phyloP scores from a whole-genome alignment of 2,113 vertebrate species.

The Scartelaos histophorus region DNA sequence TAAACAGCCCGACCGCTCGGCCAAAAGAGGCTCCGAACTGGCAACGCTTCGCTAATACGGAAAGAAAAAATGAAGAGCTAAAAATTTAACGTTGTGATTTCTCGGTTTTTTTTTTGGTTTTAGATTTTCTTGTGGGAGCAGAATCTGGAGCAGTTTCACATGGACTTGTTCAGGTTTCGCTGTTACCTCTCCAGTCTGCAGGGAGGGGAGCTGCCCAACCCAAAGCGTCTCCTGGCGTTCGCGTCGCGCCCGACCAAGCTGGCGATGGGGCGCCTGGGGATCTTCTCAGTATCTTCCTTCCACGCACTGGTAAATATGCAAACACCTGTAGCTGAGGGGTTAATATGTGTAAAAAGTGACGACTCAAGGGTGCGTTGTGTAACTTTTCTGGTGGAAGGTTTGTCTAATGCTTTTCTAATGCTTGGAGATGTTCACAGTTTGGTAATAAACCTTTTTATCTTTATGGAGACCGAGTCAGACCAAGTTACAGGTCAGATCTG shows the following conservation, averaged over 20 bases:
- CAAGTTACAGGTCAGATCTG: too few species aligned
- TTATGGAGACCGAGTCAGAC: too few species aligned
- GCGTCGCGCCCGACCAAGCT: conserved; percentile 93
- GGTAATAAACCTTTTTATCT: too few species aligned
- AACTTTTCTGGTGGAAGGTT: too few species aligned
- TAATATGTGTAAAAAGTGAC: too few species aligned
- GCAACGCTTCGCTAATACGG: conserved; percentile 26
- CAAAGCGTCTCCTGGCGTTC: conserved; percentile 91
- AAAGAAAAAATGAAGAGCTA: not conserved
- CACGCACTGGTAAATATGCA: conserved; percentile 86
- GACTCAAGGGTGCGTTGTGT: too few species aligned
- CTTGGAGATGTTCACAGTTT: too few species aligned
- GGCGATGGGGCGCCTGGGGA: conserved; percentile 93
- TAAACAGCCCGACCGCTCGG: conserved; percentile 46
- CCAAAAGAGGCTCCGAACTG: conserved; percentile 22
- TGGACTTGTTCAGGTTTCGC: conserved; percentile 93
- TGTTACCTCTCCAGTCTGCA: conserved; percentile 94
- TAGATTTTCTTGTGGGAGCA: conserved; percentile 97
- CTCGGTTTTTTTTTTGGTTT: not conserved
- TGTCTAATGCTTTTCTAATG: too few species aligned
- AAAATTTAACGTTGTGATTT: too few species aligned
- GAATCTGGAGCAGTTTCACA: conserved; percentile 96
- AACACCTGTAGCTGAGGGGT: not conserved
- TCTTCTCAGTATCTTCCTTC: conserved; percentile 95
- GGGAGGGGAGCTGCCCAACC: conserved; percentile 94